phyloP scores from a whole-genome alignment of 2,888 invertebrate genomes.

The Frankliniella fusca region DNA sequence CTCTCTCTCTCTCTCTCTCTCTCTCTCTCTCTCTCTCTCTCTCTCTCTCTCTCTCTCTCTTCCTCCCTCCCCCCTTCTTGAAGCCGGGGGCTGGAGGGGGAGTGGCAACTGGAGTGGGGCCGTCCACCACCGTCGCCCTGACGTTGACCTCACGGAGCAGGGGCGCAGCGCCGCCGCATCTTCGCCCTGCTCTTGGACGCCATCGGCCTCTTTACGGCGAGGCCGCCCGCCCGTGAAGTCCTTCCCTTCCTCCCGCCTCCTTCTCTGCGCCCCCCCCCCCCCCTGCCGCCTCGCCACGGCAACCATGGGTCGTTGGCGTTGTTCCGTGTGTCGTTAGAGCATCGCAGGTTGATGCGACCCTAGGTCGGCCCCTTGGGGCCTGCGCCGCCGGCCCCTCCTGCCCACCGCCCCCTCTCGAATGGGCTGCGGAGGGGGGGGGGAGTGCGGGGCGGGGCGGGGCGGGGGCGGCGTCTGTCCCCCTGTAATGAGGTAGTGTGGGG shows the following conservation, averaged over 20 bases:
- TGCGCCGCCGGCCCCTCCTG: neutral
- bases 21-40: conserved; percentile 18
- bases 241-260: too few species aligned
- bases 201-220: neutral
- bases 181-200: neutral
- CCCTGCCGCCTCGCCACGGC: neutral
- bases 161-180: neutral
- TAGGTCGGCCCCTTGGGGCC: neutral
- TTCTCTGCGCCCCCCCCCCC: neutral
- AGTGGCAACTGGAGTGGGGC: too few species aligned
- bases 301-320: neutral
- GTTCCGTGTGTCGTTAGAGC: conserved; percentile 24
- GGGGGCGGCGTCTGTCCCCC: neutral
- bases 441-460: neutral
- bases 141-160: too few species aligned
- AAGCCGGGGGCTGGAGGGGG: too few species aligned
- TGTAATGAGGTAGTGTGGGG: too few species aligned
- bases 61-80: neutral
- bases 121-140: too few species aligned
- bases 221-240: too few species aligned
- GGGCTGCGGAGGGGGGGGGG: too few species aligned
- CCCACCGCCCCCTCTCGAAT: neutral
- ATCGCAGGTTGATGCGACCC: conserved; percentile 1
- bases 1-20: conserved; percentile 18
- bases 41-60: conserved; percentile 18